Conservation (phyloP, 2,888 invertebrate genomes). For the Mechanitis mazaeus region DNA sequence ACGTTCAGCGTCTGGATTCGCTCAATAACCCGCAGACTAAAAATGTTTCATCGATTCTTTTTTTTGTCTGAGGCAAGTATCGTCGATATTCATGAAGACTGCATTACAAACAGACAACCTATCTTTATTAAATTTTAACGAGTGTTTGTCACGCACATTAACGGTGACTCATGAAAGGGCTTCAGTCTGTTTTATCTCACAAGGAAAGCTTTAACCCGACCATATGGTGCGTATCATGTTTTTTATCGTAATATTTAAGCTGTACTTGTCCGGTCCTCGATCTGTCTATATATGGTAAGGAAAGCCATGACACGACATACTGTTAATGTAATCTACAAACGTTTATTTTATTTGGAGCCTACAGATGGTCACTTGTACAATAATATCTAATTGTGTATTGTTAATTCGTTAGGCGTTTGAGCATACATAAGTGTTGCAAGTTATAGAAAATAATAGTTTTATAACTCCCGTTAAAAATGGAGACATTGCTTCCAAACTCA, state of each 20-base stretch:
- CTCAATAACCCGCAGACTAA: conserved; percentile 33
- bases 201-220: conserved; percentile 29
- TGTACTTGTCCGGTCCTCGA: conserved; percentile 39
- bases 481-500: no score
- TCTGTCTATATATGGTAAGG: conserved; percentile 51
- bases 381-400: conserved; percentile 10
- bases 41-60: conserved; percentile 40
- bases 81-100: no score
- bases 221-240: conserved; percentile 58
- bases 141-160: conserved; percentile 8
- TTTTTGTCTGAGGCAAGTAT: conserved; percentile 17
- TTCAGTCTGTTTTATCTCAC: conserved; percentile 17
- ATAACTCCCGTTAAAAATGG: no score
- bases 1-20: no score
- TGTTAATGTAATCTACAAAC: conserved; percentile 48
- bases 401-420: conserved; percentile 6
- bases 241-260: conserved; percentile 44
- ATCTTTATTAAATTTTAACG: conserved; percentile 4
- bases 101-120: not conserved
- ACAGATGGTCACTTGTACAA: conserved; percentile 39
- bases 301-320: conserved; percentile 56
- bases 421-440: no score
- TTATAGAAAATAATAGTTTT: no score
- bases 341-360: conserved; percentile 48
- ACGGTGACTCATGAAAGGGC: conserved; percentile 21